phyloP scores from a whole-genome alignment of 2,888 invertebrate species.

The Eretmocerus hayati region DNA sequence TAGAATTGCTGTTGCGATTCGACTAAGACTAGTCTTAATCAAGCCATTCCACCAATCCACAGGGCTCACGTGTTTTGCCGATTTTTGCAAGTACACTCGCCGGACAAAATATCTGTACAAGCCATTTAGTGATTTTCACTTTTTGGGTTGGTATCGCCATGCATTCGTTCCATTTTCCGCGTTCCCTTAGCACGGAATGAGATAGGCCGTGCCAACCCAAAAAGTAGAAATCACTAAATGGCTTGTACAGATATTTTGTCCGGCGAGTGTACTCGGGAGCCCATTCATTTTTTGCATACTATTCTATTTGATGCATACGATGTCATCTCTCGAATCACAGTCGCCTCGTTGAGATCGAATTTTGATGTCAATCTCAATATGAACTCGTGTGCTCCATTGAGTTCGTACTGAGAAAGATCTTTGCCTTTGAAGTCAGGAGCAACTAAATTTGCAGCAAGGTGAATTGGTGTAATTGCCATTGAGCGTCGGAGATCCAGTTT shows the following conservation, averaged over 20 bases:
- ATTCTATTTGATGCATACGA: neutral
- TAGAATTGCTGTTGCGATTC: constrained; percentile 24
- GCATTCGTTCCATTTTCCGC: no score
- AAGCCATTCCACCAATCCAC: constrained; percentile 15
- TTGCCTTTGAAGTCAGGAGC: neutral
- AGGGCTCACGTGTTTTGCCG: neutral
- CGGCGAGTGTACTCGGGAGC: no score
- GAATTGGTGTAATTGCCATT: neutral
- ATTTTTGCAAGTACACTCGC: no score
- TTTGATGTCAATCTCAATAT: neutral
- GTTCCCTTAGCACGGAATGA: no score
- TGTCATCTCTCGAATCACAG: neutral
- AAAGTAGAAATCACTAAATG: no score
- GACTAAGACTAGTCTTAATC: constrained; percentile 21
- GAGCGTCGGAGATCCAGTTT: neutral
- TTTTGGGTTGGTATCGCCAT: no score
- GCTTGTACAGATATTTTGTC: no score
- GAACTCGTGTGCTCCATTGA: neutral
- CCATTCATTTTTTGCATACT: neutral
- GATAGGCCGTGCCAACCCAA: no score
- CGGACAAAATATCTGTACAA: no score
- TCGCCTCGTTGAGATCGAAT: neutral
- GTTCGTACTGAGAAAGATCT: neutral
- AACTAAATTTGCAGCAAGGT: neutral
- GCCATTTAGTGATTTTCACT: no score